phyloP scores from a whole-genome alignment of 2,113 vertebrate species.

The Centropus bengalensis region DNA sequence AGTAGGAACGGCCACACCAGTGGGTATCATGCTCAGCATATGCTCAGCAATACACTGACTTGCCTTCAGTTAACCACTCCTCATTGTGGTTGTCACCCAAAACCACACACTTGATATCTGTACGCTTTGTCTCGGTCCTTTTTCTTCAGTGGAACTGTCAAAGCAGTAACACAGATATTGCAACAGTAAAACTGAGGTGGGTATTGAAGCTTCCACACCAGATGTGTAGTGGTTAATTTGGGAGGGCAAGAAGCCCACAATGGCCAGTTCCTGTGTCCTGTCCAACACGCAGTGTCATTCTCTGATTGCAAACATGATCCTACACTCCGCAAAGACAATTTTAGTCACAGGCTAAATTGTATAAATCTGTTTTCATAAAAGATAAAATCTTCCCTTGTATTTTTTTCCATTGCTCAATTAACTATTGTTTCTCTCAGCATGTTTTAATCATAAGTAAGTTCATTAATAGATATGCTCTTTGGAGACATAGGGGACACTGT shows the following conservation, averaged over 20 bases:
- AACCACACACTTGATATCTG: not conserved
- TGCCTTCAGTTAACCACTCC: not conserved
- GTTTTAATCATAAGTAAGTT: conserved; percentile 55
- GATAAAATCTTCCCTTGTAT: conserved; percentile 58
- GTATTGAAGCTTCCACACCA: not conserved
- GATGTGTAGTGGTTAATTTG: conserved; percentile 5
- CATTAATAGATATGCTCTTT: conserved; percentile 50
- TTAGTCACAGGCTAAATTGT: conserved; percentile 20
- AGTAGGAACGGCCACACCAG: not conserved
- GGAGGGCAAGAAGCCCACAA: conserved; percentile 39
- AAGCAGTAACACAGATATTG: not conserved
- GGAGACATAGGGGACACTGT: not conserved
- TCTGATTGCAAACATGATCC: conserved; percentile 39
- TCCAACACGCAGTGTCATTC: conserved; percentile 49
- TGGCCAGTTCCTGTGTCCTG: conserved; percentile 56
- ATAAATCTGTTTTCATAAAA: conserved; percentile 44
- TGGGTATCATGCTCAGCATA: not conserved
- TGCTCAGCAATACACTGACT: not conserved
- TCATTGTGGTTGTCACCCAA: not conserved
- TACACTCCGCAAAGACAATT: conserved; percentile 49
- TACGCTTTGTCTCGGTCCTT: not conserved
- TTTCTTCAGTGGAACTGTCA: not conserved
- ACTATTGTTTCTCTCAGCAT: conserved; percentile 62
- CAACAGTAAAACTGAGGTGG: not conserved
- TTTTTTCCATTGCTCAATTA: conserved; percentile 65